Evolutionary conservation across 2,797 vertebrate genomes (phyloP), one percentile per base, ranked within the genome.

Genomic region (Molossus molossus): DNA sequence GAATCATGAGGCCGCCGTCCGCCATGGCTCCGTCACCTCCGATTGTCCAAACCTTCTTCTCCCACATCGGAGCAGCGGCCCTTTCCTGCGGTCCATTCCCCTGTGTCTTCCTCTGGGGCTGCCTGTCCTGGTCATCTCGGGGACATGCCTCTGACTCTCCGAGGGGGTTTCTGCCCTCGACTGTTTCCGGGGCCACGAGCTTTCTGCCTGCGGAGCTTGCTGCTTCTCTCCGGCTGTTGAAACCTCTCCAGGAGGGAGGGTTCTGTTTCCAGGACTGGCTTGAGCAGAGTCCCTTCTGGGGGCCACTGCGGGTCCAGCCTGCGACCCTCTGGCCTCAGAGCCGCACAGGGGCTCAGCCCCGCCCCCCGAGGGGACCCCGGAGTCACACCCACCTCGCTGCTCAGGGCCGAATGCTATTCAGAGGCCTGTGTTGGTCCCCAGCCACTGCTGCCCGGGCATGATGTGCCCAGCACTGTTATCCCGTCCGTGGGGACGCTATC

Each of bases 341-440:
- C 5, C 11, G 12, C 13, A 21, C 2, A 4, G 9, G 1, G 1
- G 15, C 12, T 57, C 18, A 77, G 11, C 20, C 25, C 18, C 50
- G 23, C 17, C 7, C 12, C 60, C 0, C 14, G 15, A 57, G 29
- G 17, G 6, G 18, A 29, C 29, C 23, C 55, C 11, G 9, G 37
- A n/a, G 2, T 6, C 27, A 21, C 20, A 45, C 40, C 40, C 0
- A 0, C 13, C 7, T 77, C 20, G 6, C 3, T 21, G 9, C 64
- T 7, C 1, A 23, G 21, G 6, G 25, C 0, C 1, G 7, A 75
- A 23, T 27, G 45, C 5, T 37, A 5, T 45, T 60, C 50, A 48
- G 48, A 77, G 69, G 33, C 12, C 45, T 20, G 6, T 13, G 11
- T 13, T 33, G 25, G 17, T 33, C 11, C 23, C 29, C n/a, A 17